phyloP scores from a whole-genome alignment of 2,113 vertebrate genomes.

The Cyanoliseus patagonus region DNA sequence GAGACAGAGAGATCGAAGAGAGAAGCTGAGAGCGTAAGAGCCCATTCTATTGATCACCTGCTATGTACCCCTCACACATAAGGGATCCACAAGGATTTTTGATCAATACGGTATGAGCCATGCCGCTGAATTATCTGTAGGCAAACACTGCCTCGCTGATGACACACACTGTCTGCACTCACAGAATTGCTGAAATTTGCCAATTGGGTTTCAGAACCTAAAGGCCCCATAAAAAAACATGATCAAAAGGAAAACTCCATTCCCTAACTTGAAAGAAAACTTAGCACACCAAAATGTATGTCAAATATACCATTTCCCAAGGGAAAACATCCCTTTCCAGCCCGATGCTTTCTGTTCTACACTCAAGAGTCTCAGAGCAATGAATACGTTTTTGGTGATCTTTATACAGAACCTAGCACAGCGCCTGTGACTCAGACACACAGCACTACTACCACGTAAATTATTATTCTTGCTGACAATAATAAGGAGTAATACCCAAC shows the following conservation, averaged over 20 bases:
- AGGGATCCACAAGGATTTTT: not conserved
- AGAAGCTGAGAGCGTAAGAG: not conserved
- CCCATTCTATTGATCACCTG: not conserved
- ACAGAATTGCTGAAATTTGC: not conserved
- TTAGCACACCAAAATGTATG: not conserved
- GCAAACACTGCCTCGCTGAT: not conserved
- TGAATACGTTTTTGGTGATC: not conserved
- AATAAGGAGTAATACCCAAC: not conserved
- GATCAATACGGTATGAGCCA: not conserved
- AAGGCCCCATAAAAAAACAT: not conserved
- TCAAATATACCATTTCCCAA: not conserved
- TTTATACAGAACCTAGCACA: not conserved
- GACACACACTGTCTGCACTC: not conserved
- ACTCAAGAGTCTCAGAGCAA: not conserved
- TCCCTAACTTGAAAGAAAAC: not conserved
- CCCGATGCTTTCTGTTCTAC: not conserved
- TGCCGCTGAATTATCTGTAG: not conserved
- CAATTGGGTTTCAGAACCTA: not conserved
- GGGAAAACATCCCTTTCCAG: not conserved
- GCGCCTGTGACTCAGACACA: not conserved
- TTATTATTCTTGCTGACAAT: not conserved
- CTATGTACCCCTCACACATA: not conserved
- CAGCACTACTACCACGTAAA: not conserved
- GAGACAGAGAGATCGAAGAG: not conserved
- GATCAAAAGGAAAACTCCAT: not conserved